Base-by-base conservation (phyloP, 1,140 invertebrate species). In the Ceratina calcarata region DNA sequence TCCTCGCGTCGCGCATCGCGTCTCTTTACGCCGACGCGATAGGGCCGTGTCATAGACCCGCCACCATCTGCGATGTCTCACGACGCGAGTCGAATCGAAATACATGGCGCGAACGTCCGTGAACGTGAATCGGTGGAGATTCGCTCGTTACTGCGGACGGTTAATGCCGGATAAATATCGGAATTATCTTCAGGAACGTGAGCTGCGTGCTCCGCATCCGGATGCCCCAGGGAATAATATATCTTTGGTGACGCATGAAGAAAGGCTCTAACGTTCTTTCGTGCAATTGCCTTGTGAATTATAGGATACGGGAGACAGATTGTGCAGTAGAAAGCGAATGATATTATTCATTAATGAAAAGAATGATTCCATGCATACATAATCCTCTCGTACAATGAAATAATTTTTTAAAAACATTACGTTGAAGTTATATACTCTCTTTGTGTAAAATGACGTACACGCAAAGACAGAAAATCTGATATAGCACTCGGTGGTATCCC, bases 131-230 rank as follows among this genome's bases (percentile, higher is more conserved):
- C 71, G 72, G 75, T 57, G 77, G 80, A 84, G 86, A 87, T 81
- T 83, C 82, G 82, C 86, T 88, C 86, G 87, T 88, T 87, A 88
- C 78, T 37, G 51, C 65, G 60, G 58, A 78, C 67, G 67, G 49
- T 70, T 78, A 78, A 78, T 78, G 67, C 67, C 16, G 58, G 66
- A 71, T 79, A 79, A 79, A 79, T 79, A 79, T 61, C 60, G 77
- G 77, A 79, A 79, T 79, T 73, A 73, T 53, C 53, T 73, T 32
- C 69, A 58, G 64, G 53, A 62, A 80, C n/a, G 72, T 55, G 37
- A 61, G 57, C 79, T 79, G 71, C 67, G 82, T 84, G 81, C 73
- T 68, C 76, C 27, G 78, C 80, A 78, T 76, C 65, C 67, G 61
- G 58, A 73, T 78, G 32, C 45, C 24, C 12, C 2, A 2, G 18